Evolutionary conservation across 1,140 invertebrate genomes (phyloP).

Genomic region (Trichomalopsis sarcophagae): DNA sequence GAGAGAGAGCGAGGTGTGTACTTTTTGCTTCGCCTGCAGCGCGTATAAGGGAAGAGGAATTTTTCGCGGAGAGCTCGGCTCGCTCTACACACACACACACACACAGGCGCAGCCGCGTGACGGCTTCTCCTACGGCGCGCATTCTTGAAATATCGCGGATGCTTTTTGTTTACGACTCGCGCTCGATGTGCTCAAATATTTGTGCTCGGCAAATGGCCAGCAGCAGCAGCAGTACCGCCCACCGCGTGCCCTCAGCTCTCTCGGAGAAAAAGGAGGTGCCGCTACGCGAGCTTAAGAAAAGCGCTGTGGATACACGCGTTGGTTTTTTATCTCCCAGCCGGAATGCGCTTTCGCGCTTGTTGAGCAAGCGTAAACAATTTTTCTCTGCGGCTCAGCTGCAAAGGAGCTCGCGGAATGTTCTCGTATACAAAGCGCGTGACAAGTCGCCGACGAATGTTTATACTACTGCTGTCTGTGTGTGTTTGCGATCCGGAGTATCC

Average conservation of each 20-base stretch:
- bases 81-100: not conserved
- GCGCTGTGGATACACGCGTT: too few species aligned
- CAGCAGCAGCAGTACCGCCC: not conserved
- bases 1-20: not conserved
- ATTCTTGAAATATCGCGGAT: constrained; percentile 25
- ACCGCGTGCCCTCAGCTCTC: not conserved
- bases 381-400: not conserved
- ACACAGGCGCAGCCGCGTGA: not conserved
- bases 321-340: not conserved
- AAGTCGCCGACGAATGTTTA: not conserved
- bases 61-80: not conserved
- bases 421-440: not conserved
- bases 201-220: not conserved
- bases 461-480: too few species aligned
- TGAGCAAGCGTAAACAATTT: constrained; percentile 23
- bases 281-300: constrained; percentile 16
- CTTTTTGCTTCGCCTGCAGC: constrained; percentile 21
- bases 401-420: not conserved
- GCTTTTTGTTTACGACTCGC: constrained; percentile 25
- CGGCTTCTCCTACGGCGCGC: constrained; percentile 26
- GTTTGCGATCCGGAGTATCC: not conserved
- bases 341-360: constrained; percentile 24
- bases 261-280: constrained; percentile 3
- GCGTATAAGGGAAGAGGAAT: constrained; percentile 31
- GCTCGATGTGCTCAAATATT: constrained; percentile 10